Conservation (phyloP, 2,113 vertebrate genomes). For the Columba livia region DNA sequence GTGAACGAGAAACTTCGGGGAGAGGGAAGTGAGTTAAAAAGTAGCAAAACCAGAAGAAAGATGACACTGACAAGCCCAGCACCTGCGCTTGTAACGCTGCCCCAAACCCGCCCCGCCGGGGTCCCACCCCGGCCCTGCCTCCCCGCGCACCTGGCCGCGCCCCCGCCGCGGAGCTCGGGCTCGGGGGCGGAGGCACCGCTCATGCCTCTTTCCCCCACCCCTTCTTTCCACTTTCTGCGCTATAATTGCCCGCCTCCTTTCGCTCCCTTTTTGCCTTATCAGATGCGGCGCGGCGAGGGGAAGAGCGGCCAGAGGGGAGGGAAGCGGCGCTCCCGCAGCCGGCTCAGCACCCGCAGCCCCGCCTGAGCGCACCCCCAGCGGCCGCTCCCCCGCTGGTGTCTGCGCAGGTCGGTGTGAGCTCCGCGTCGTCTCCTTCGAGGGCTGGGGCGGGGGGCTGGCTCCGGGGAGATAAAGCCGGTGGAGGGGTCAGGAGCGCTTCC, state of each 20-base stretch:
- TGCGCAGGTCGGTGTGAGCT: conserved; percentile 36
- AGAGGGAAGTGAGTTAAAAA: not conserved
- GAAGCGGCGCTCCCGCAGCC: not conserved
- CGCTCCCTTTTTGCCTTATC: not conserved
- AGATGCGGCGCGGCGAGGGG: not conserved
- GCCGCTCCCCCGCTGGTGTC: not conserved
- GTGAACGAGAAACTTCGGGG: not conserved
- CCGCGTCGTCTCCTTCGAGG: not conserved
- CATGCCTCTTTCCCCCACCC: not conserved
- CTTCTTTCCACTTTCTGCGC: conserved; percentile 47
- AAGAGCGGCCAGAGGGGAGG: not conserved
- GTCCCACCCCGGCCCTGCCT: not conserved
- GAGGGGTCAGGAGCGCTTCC: not conserved
- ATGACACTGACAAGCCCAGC: not conserved
- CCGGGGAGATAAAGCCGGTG: not conserved
- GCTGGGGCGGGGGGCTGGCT: not conserved
- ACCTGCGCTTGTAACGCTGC: not conserved
- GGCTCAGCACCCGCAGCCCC: not conserved
- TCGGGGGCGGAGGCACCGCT: not conserved
- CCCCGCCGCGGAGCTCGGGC: not conserved
- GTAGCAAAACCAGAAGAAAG: not conserved
- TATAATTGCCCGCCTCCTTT: conserved; percentile 60
- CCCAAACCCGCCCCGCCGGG: not conserved
- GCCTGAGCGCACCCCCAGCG: not conserved
- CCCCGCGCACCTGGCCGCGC: conserved; percentile 31